These are phyloP conservation scores for Phenganax stokvisi DNA, from an alignment of 92 coral and sea anemone species.

Conservation along the genomic window DNA sequence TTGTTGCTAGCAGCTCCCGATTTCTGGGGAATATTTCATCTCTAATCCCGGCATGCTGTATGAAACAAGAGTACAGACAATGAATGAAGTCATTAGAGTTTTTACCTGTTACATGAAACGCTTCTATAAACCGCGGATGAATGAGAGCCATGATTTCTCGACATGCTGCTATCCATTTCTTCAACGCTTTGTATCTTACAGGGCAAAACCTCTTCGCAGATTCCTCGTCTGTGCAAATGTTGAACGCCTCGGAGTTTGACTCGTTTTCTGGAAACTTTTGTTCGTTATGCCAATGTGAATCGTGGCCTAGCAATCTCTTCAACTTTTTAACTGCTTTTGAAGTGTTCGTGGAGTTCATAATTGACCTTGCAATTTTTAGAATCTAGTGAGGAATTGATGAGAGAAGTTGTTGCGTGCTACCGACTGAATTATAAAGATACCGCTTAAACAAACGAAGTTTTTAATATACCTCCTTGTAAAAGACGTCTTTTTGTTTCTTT, in stretches of 20 bases:
- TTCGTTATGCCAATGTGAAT: constrained; percentile 73
- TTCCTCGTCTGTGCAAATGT: constrained; percentile 58
- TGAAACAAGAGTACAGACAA: no score
- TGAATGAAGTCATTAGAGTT: neutral
- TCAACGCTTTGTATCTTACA: constrained; percentile 79
- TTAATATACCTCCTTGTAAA: constrained; percentile 60
- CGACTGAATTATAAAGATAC: no score
- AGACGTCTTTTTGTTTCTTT: constrained; percentile 52
- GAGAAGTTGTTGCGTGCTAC: neutral
- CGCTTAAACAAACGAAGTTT: neutral
- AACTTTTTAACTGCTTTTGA: constrained; percentile 52
- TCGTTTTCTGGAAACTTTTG: constrained; percentile 81
- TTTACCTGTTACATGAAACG: constrained; percentile 75
- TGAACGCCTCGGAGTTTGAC: constrained; percentile 65
- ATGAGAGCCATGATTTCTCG: constrained; percentile 64
- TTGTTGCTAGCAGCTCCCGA: no score
- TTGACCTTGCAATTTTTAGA: constrained; percentile 53
- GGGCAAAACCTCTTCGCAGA: constrained; percentile 72
- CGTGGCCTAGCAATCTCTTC: constrained; percentile 41
- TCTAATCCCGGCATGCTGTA: no score
- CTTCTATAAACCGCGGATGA: constrained; percentile 63
- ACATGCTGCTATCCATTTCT: constrained; percentile 70
- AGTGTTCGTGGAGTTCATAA: constrained; percentile 54
- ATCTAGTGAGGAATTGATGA: constrained; percentile 41
- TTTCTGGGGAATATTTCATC: no score